Percentiles rank a stretch among this genome's conserved stretches.
Conservation (phyloP, 2,888 invertebrate genomes). For the Schizotus pectinicornis region DNA sequence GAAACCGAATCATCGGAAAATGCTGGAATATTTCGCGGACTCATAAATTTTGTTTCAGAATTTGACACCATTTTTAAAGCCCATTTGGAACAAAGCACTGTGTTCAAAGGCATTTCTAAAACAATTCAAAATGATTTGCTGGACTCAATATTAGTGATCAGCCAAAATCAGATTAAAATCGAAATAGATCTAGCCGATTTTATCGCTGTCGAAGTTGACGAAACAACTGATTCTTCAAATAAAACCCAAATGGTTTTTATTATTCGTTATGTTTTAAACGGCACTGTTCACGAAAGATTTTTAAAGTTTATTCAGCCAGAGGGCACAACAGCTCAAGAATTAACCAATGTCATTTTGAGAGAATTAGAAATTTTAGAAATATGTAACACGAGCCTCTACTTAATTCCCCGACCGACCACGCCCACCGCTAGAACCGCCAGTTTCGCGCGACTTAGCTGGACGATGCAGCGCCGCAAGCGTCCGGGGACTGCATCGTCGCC, state of each 20-base stretch:
- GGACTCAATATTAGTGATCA: slow-evolving; percentile 15
- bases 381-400: too few relatives aligned
- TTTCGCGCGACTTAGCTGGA: too few relatives aligned
- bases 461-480: too few relatives aligned
- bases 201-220: slow-evolving; percentile 7
- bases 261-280: slow-evolving; percentile 3
- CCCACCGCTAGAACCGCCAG: too few relatives aligned
- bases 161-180: slow-evolving; percentile 1
- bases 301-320: neutral
- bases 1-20: slow-evolving; percentile 29
- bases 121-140: slow-evolving; percentile 26
- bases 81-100: slow-evolving; percentile 13
- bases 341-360: neutral
- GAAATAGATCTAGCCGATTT: slow-evolving; percentile 7
- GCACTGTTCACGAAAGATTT: slow-evolving; percentile 5
- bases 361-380: too few relatives aligned
- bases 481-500: too few relatives aligned
- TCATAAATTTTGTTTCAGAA: slow-evolving; percentile 27
- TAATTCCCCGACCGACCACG: too few relatives aligned
- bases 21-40: slow-evolving; percentile 19
- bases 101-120: slow-evolving; percentile 28
- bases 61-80: slow-evolving; percentile 11
- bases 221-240: slow-evolving; percentile 7
- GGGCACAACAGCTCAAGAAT: neutral
- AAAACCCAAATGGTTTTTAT: slow-evolving; percentile 3